Evolutionary conservation across 1,140 invertebrate species (phyloP), one percentile per base, ranked within the genome.

Genomic region (Gonioctena quinquepunctata): DNA sequence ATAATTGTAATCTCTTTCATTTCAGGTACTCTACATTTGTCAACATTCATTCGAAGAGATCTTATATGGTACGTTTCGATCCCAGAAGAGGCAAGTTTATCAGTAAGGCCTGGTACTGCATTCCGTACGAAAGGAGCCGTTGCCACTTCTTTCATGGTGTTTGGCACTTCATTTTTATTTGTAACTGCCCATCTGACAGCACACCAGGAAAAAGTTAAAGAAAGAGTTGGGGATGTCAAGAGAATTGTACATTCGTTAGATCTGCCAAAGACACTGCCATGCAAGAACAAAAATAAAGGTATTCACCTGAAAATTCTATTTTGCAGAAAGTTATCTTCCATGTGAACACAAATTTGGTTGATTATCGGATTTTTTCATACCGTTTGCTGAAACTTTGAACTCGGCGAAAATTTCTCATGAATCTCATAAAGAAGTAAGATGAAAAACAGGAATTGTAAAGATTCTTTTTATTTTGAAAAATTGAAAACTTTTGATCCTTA

Each of bases 111-210:
- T 0, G 94, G 91, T 0, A 94, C 91, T 50, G 92, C 93, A 0
- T 94, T 97, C 79, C 89, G 94, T 67, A 98, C 96, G 0, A 98
- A 98, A 85, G 96, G 96, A 4, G 95, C 94, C 11, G 90, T 97
- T 16, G 95, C 92, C 0, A 90, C 96, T 74, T 92, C 91, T 7
- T 93, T 98, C 77, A 92, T 92, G 72, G 83, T 98, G 13, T 98
- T 98, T 84, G 96, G 96, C 1, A 96, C 95, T 0, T 95, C 94
- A 18, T 95, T 97, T 83, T 85, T 98, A 4, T 98, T 98, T 81
- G 91, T 98, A 0, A 97, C 95, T 8, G 94, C 93, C 21, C 96
- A 98, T 87, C 88, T 98, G 72, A 95, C 94, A 0, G 94, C 95
- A 21, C 93, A 96, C 81, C 91, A 93, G 76, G 92, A 95, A 71